A percentile compares a stretch with the other conserved stretches of the same genome.
phyloP scores from a whole-genome alignment of 2,113 vertebrate genomes.

The Rhabdornis inornatus region DNA sequence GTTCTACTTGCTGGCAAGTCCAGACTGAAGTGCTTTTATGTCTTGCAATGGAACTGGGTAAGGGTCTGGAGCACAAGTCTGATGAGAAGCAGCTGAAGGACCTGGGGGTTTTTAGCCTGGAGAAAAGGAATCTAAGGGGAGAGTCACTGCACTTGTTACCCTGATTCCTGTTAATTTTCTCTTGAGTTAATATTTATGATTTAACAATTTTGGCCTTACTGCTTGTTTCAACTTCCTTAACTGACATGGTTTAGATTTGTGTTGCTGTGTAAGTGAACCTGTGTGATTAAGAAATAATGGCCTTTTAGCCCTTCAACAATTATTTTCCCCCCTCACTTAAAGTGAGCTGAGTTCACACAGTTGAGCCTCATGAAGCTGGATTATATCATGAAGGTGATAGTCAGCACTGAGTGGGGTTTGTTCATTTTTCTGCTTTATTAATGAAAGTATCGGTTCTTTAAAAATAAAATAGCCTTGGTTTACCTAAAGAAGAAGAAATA shows the following conservation, averaged over 20 bases:
- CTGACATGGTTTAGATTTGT: not conserved
- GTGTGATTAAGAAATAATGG: not conserved
- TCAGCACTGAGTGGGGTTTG: not conserved
- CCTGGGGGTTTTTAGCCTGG: accelerated
- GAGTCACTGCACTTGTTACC: not conserved
- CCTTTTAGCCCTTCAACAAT: not conserved
- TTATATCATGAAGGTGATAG: not conserved
- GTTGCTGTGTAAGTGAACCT: not conserved
- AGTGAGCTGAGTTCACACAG: not conserved
- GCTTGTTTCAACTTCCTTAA: not conserved
- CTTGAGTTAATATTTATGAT: not conserved
- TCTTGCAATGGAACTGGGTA: not conserved
- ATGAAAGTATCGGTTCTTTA: not conserved
- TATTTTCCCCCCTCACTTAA: not conserved
- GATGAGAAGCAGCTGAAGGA: not conserved
- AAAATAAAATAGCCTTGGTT: not conserved
- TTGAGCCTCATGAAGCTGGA: not conserved
- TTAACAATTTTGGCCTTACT: not conserved
- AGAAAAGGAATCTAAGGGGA: not conserved
- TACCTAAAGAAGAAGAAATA: not conserved
- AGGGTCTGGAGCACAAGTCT: not conserved
- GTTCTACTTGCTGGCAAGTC: not conserved
- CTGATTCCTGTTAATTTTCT: not conserved
- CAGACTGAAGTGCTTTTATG: not conserved
- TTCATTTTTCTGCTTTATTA: not conserved